Evolutionary conservation across 2,113 vertebrate genomes (phyloP).

Genomic region (Xenotilapia caudafasciata): DNA sequence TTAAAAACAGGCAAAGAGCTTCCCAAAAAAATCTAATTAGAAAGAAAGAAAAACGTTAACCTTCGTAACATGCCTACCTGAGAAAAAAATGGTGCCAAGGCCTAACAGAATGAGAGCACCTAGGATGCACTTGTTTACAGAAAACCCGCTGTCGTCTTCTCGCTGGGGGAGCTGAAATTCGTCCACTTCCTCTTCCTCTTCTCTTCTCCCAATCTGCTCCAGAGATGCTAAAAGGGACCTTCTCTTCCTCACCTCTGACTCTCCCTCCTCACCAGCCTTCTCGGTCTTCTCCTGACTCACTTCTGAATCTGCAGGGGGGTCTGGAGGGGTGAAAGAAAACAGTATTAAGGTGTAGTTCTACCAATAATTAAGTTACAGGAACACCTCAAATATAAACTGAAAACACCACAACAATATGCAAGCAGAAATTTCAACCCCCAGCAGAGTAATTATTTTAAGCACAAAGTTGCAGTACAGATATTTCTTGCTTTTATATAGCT

Average conservation of each 20-base stretch:
- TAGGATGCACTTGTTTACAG: slow-evolving; percentile 79
- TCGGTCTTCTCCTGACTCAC: background rate
- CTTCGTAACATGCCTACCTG: slow-evolving; percentile 34
- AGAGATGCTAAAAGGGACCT: slow-evolving; percentile 55
- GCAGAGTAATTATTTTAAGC: background rate
- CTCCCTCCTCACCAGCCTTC: slow-evolving; percentile 22
- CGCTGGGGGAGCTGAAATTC: slow-evolving; percentile 56
- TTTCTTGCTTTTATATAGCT: background rate
- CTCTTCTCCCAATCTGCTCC: slow-evolving; percentile 45
- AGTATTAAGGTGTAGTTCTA: background rate
- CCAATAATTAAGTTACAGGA: background rate
- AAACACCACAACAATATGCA: background rate
- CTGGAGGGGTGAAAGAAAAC: background rate
- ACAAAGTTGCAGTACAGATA: background rate
- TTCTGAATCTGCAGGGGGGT: slow-evolving; percentile 7
- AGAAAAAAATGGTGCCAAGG: slow-evolving; percentile 77
- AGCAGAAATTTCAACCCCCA: background rate
- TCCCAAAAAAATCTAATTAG: background rate
- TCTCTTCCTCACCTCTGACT: slow-evolving; percentile 55
- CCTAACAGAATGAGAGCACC: slow-evolving; percentile 75
- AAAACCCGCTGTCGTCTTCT: slow-evolving; percentile 58
- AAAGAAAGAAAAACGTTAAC: accelerated
- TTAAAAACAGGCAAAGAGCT: background rate
- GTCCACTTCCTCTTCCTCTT: slow-evolving; percentile 58
- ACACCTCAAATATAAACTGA: background rate